phyloP scores from a whole-genome alignment of 2,113 vertebrate species.

The Epinephelus lanceolatus region DNA sequence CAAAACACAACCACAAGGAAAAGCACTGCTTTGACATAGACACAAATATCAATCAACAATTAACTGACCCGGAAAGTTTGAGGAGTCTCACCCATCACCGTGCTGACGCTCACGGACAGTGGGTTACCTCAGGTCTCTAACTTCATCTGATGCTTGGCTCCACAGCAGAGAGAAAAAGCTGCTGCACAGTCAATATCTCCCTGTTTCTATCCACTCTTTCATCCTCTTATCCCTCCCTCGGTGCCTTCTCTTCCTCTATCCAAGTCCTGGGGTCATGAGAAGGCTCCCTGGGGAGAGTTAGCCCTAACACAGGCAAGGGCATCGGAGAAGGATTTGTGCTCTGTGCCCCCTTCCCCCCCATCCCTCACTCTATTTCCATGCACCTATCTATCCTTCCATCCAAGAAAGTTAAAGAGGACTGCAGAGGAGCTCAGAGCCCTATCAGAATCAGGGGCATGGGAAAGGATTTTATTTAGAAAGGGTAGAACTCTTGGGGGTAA shows the following conservation, averaged over 20 bases:
- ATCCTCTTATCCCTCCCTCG: constrained; percentile 63
- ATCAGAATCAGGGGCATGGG: constrained; percentile 55
- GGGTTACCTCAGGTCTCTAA: constrained; percentile 44
- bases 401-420: constrained; percentile 37
- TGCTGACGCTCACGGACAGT: constrained; percentile 3
- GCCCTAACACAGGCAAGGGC: constrained; percentile 49
- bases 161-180: constrained; percentile 58
- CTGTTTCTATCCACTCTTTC: constrained; percentile 55
- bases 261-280: constrained; percentile 60
- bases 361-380: constrained; percentile 39
- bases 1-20: constrained; percentile 9
- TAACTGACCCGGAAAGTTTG: constrained; percentile 17
- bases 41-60: constrained; percentile 45
- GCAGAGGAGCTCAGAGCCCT: constrained; percentile 24
- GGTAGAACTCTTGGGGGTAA: not conserved
- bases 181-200: constrained; percentile 62
- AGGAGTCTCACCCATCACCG: constrained; percentile 10
- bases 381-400: constrained; percentile 44
- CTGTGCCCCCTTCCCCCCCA: constrained; percentile 23
- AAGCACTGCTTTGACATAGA: constrained; percentile 26
- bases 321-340: constrained; percentile 53
- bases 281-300: constrained; percentile 46
- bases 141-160: constrained; percentile 53
- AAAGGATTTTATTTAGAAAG: constrained; percentile 43
- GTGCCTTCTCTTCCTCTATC: constrained; percentile 25